These are phyloP conservation scores for Hassar affinis DNA, from an alignment of 2,113 vertebrate species.

Conservation along the genomic window DNA sequence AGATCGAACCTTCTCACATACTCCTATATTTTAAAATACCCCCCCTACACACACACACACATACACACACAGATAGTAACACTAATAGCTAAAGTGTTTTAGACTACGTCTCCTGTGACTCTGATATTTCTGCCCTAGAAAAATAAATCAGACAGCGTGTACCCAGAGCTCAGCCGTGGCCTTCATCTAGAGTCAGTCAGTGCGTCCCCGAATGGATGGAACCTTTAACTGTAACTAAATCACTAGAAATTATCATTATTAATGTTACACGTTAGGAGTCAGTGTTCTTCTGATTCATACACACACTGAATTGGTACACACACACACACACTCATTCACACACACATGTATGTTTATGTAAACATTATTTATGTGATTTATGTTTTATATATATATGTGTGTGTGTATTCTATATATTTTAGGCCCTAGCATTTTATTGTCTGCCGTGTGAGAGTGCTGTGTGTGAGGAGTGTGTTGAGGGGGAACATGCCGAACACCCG, in stretches of 20 bases:
- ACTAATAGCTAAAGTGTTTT: constrained; percentile 18
- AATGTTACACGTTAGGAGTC: not conserved
- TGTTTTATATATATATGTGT: not conserved
- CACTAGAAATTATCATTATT: too few species aligned
- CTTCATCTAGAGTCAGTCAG: not conserved
- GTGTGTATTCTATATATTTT: not conserved
- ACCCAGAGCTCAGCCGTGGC: constrained; percentile 5
- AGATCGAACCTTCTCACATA: too few species aligned
- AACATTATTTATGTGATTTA: not conserved
- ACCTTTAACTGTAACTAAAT: not conserved
- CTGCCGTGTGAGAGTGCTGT: constrained; percentile 83
- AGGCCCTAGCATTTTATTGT: constrained; percentile 92
- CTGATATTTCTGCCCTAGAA: constrained; percentile 9
- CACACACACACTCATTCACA: too few species aligned
- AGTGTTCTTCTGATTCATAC: not conserved
- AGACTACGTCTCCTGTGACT: constrained; percentile 24
- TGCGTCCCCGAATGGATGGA: not conserved
- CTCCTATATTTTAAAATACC: too few species aligned
- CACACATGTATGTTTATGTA: not conserved
- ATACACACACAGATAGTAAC: constrained; percentile 5
- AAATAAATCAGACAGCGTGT: not conserved
- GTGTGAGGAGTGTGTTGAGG: constrained; percentile 86
- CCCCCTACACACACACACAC: too few species aligned
- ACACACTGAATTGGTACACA: not conserved
- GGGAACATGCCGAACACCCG: constrained; percentile 84